Conservation (phyloP, 2,888 invertebrate species). For the Macaria notata region DNA sequence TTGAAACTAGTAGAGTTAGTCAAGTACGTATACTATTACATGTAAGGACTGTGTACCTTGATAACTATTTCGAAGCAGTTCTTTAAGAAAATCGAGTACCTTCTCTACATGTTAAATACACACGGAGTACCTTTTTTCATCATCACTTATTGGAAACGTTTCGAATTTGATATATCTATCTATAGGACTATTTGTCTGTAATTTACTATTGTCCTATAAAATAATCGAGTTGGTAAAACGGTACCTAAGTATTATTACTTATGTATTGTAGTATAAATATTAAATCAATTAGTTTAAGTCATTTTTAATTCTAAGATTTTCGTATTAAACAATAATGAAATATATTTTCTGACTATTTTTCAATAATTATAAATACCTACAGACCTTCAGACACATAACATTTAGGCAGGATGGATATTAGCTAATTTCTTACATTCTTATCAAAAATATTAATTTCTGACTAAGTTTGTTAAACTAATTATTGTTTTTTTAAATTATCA, state of each 20-base stretch:
- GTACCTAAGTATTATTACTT: slow-evolving; percentile 41
- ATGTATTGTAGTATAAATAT: slow-evolving; percentile 64
- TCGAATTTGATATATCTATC: slow-evolving; percentile 57
- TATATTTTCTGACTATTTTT: slow-evolving; percentile 20
- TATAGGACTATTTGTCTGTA: slow-evolving; percentile 49
- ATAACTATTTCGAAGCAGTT: slow-evolving; percentile 36
- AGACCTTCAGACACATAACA: neutral
- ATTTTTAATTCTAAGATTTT: slow-evolving; percentile 68
- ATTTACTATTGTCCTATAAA: slow-evolving; percentile 45
- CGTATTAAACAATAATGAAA: slow-evolving; percentile 53
- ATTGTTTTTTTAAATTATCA: too few relatives aligned
- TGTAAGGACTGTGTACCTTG: slow-evolving; percentile 45
- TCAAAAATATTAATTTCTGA: too few relatives aligned
- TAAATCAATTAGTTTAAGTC: slow-evolving; percentile 60
- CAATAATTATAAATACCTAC: neutral
- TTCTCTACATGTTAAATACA: slow-evolving; percentile 35
- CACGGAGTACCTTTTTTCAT: slow-evolving; percentile 34
- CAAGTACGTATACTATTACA: slow-evolving; percentile 46
- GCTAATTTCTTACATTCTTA: too few relatives aligned
- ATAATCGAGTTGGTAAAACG: slow-evolving; percentile 51
- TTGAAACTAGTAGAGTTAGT: slow-evolving; percentile 55
- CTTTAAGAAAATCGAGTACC: slow-evolving; percentile 38
- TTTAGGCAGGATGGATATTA: too few relatives aligned
- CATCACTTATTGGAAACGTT: slow-evolving; percentile 46
- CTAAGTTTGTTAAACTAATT: too few relatives aligned